Evolutionary conservation across 2,113 vertebrate genomes (phyloP).

Genomic region (Rhegmatorhina hoffmannsi): DNA sequence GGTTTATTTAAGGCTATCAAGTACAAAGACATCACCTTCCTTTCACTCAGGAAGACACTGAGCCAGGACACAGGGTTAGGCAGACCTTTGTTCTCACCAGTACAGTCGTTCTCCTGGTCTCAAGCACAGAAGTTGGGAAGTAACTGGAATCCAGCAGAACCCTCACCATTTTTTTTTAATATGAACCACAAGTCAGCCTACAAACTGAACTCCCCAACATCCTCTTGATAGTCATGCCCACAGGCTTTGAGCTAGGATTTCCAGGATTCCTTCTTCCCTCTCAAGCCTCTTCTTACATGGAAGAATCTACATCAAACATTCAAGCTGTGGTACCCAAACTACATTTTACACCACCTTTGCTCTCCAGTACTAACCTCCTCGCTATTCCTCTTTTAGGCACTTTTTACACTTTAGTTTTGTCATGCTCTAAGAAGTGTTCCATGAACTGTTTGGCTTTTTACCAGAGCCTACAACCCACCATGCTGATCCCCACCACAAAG

Average conservation of each 20-base stretch:
- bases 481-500: not conserved
- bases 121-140: not conserved
- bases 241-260: not conserved
- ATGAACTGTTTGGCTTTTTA: not conserved
- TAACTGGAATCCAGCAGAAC: not conserved
- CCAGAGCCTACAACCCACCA: not conserved
- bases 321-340: not conserved
- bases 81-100: constrained; percentile 4
- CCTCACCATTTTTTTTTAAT: not conserved
- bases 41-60: constrained; percentile 8
- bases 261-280: not conserved
- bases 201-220: not conserved
- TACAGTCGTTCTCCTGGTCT: not conserved
- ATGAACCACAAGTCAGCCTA: not conserved
- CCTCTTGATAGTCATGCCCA: not conserved
- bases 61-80: not conserved
- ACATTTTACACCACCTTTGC: not conserved
- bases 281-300: not conserved
- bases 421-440: not conserved
- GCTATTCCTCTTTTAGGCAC: not conserved
- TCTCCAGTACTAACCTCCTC: not conserved
- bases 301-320: not conserved
- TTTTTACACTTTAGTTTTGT: not conserved
- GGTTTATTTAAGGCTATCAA: not conserved
- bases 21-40: not conserved